Percentiles rank a stretch among this genome's conserved stretches.
These are phyloP conservation scores for Tetranychus urticae DNA, from an alignment of 1,140 invertebrate genomes.

Conservation along the genomic window DNA sequence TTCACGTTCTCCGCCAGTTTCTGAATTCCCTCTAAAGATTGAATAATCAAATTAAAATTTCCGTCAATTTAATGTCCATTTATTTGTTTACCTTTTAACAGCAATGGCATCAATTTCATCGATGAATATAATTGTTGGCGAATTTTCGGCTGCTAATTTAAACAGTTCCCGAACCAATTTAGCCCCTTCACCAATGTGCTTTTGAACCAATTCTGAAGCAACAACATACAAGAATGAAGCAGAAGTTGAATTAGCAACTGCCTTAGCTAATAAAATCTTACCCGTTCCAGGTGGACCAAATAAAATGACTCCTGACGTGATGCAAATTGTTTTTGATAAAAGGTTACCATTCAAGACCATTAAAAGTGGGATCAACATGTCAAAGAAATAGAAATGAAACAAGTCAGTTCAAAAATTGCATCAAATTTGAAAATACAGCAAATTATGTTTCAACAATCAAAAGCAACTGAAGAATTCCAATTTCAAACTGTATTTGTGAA, in stretches of 20 bases:
- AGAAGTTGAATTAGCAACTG: conserved; percentile 67
- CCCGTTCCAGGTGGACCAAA: conserved; percentile 80
- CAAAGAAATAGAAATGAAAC: no score
- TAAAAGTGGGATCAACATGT: no score
- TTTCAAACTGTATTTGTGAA: not conserved
- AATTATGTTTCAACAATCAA: conserved; percentile 24
- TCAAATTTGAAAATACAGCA: conserved; percentile 28
- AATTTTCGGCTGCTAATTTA: conserved; percentile 46
- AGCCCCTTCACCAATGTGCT: conserved; percentile 84
- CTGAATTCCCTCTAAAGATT: no score
- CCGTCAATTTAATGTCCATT: no score
- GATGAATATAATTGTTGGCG: conserved; percentile 85
- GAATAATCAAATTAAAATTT: no score
- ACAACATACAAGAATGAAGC: conserved; percentile 70
- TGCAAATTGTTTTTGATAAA: not conserved
- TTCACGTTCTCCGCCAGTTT: not conserved
- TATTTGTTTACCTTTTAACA: conserved; percentile 26
- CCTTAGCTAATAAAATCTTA: conserved; percentile 71
- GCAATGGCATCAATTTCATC: conserved; percentile 82
- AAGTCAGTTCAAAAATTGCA: no score
- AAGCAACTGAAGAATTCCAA: conserved; percentile 21
- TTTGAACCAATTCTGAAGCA: conserved; percentile 73
- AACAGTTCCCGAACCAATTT: conserved; percentile 77
- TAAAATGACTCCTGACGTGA: conserved; percentile 34
- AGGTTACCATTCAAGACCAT: no score